Base-by-base conservation (phyloP, 92 coral and sea anemone species). In the Actinostola sp. region DNA sequence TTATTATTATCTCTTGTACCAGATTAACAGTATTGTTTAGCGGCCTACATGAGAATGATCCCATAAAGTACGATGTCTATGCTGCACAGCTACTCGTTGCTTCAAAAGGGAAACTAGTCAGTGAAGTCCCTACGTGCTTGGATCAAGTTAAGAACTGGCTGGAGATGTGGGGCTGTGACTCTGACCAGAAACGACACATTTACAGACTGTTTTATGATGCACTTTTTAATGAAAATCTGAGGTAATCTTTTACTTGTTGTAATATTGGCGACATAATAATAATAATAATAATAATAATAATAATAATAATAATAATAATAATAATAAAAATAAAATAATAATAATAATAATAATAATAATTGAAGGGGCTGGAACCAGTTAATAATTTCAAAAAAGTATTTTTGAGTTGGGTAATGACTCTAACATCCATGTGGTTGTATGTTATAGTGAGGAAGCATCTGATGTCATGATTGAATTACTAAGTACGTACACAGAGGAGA, bases 391-490 rank as follows among this genome's bases (percentile, higher is more conserved):
- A n/a, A n/a, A n/a, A n/a, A n/a, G n/a, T n/a, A n/a, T n/a, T n/a
- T n/a, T n/a, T n/a, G 15, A 41, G 8, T 15, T 7, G 46, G 15
- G 46, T 41, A 41, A 7, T 41, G 8, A 41, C 46, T 41, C 4
- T 57, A 57, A 14, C 32, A 23, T 25, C 61, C 33, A 11, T 29
- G 26, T 11, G 10, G 8, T 19, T 42, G 64, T 27, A 42, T 58
- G 45, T 53, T 53, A 32, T 67, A 95, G 99, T 82, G 99, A 95
- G 69, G 89, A 88, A 41, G 99, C 99, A 14, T 74, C 97, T 20
- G 68, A 78, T 42, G 95, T 95, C 16, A 92, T 95, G 99, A 82
- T 95, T 3, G 97, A 95, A 82, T 79, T 95, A 5, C 86, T 95
- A n/a, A 85, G 92, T 63, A 95, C 97, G 3, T 95, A 95, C 45